These are phyloP conservation scores for Leucoraja ocellata DNA, from an alignment of 2,797 vertebrate genomes.

Conservation along the genomic window DNA sequence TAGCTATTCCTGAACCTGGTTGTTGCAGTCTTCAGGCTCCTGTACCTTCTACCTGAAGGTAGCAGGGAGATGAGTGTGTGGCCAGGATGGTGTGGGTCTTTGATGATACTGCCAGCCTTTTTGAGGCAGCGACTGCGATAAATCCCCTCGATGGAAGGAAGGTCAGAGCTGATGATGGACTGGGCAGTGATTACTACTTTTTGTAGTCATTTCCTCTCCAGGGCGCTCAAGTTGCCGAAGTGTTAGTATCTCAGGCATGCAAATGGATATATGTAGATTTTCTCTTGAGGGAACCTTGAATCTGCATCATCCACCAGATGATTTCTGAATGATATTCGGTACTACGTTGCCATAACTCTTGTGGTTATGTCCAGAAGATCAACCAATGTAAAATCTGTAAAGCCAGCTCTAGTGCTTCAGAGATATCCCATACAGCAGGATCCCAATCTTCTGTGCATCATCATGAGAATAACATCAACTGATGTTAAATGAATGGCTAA, in stretches of 20 bases:
- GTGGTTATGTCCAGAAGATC: neutral
- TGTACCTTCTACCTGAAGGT: no score
- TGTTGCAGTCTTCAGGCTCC: no score
- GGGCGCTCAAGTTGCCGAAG: no score
- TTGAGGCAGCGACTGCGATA: no score
- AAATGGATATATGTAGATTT: neutral
- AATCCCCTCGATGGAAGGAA: no score
- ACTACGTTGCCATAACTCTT: neutral
- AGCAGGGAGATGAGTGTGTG: no score
- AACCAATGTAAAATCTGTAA: neutral
- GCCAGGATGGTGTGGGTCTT: no score
- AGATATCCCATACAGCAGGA: neutral
- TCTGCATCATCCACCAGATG: neutral
- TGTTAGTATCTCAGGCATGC: neutral
- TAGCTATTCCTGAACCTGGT: no score
- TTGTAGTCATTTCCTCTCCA: no score
- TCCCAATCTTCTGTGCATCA: neutral
- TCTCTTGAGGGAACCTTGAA: neutral
- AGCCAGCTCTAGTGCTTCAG: neutral
- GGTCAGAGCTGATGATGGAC: no score
- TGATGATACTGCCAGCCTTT: no score
- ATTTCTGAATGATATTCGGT: neutral
- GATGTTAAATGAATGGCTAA: neutral
- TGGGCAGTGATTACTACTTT: no score
- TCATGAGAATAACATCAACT: neutral